Percentiles rank a stretch among this genome's conserved stretches.
phyloP scores from a whole-genome alignment of 2,113 vertebrate genomes.

The Nycticebus coucang region DNA sequence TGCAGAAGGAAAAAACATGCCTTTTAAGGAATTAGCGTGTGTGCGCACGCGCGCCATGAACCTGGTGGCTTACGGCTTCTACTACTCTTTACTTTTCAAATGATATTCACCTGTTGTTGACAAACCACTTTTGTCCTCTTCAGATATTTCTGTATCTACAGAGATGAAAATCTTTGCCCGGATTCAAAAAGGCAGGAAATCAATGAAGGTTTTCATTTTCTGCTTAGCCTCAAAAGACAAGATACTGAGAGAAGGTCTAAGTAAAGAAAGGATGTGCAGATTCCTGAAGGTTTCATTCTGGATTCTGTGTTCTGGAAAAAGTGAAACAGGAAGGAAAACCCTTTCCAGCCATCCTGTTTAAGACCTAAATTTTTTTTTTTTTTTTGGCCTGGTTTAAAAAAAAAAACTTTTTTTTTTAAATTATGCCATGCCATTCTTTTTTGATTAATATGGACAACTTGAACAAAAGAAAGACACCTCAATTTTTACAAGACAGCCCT shows the following conservation, averaged over 20 bases:
- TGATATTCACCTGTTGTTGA: conserved; percentile 47
- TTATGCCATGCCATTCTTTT: neutral
- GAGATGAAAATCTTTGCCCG: conserved; percentile 65
- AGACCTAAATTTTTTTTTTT: neutral
- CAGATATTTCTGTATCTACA: conserved; percentile 45
- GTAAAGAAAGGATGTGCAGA: conserved; percentile 25
- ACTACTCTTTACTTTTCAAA: conserved; percentile 39
- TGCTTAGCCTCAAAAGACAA: conserved; percentile 72
- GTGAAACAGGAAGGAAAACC: conserved; percentile 16
- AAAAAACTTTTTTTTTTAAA: neutral
- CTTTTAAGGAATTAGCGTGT: neutral
- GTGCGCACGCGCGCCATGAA: neutral
- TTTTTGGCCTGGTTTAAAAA: neutral
- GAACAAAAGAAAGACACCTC: conserved; percentile 64
- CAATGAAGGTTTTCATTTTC: conserved; percentile 81
- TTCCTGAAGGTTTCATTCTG: conserved; percentile 54
- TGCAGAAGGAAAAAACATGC: conserved; percentile 33
- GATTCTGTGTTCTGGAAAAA: conserved; percentile 46
- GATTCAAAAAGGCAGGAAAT: conserved; percentile 79
- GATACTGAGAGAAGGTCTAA: conserved; percentile 41
- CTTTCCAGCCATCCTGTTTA: neutral
- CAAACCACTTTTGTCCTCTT: conserved; percentile 64
- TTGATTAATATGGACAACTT: conserved; percentile 62
- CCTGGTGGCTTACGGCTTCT: neutral
- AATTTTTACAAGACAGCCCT: conserved; percentile 66